Base-by-base conservation (phyloP, 2,888 invertebrate genomes). In the Netelia fuscicornis region DNA sequence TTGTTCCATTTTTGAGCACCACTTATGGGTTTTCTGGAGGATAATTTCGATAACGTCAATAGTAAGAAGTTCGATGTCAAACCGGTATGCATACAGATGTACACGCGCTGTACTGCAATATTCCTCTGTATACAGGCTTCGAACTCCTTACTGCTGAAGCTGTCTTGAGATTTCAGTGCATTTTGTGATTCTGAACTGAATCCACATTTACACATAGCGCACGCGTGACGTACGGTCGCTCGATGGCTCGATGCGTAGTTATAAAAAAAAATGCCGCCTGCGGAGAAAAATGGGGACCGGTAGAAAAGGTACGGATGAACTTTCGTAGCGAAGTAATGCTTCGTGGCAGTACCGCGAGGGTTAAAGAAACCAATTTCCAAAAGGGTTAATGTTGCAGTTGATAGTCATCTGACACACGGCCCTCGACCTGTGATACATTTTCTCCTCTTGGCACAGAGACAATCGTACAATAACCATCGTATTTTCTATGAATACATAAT, bases 1-100 rank as follows among this genome's bases (percentile, higher is more conserved):
- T 67, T 67, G 42, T 44, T 67, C 9, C 0, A 67, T 48, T 67
- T 67, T 67, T 67, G 48, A 13, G 44, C 67, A 11, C 67, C 67
- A 23, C 6, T 67, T 44, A 67, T 20, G 44, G 52, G 44, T 17
- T 67, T 6, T 67, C 48, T 67, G 11, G 67, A 67, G 67, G 67
- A 67, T 67, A 44, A 67, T 48, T 67, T 67, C 20, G 37, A 64
- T 67, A 44, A 67, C 5, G 5, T 13, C 10, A 67, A 44, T 44
- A 67, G 67, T 67, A 67, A 44, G n/a, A 67, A 67, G 13, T 64
- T 44, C n/a, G 67, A 67, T 67, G 67, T 10, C 2, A 67, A 67
- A 10, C 17, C 67, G 67, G 20, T 48, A 67, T 13, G n/a, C 2
- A 13, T 67, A 64, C 37, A 30, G 13, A 64, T 64, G n/a, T 37